Percentiles rank a stretch among this genome's conserved stretches.
Evolutionary conservation across 1,140 invertebrate species (phyloP).

Genomic region (Drosophila varians): DNA sequence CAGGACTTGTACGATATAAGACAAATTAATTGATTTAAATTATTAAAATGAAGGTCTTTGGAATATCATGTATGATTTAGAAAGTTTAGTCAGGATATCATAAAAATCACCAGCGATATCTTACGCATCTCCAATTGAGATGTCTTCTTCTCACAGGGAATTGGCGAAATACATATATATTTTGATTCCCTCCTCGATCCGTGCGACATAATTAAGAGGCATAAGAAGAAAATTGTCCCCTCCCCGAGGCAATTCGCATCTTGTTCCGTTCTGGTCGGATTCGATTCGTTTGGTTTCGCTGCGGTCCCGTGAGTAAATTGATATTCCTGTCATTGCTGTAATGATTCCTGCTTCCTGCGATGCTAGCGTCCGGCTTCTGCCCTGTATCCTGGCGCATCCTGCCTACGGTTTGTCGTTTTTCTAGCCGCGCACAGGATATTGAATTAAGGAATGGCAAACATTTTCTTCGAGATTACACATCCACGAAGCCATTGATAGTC

Average conservation of each 20-base stretch:
- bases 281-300: constrained; percentile 32
- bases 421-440: constrained; percentile 63
- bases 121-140: constrained; percentile 11
- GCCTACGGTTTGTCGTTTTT: constrained; percentile 50
- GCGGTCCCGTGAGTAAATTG: constrained; percentile 65
- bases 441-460: constrained; percentile 70
- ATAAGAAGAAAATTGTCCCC: constrained; percentile 18
- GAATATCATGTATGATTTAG: no score
- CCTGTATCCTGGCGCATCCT: constrained; percentile 54
- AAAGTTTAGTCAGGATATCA: no score
- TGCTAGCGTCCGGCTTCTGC: constrained; percentile 27
- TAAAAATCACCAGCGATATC: not conserved
- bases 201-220: constrained; percentile 61
- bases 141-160: constrained; percentile 1
- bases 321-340: constrained; percentile 75
- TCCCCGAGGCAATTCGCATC: constrained; percentile 28
- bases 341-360: constrained; percentile 69
- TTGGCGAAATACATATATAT: constrained; percentile 29
- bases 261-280: constrained; percentile 39
- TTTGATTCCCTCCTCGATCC: constrained; percentile 4
- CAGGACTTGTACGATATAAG: not conserved
- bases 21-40: no score
- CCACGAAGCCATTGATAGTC: constrained; percentile 52
- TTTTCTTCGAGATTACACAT: constrained; percentile 66
- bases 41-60: no score